A percentile compares a stretch with the other conserved stretches of the same genome.
phyloP scores from a whole-genome alignment of 2,797 vertebrate species.

The Aratinga solstitialis region DNA sequence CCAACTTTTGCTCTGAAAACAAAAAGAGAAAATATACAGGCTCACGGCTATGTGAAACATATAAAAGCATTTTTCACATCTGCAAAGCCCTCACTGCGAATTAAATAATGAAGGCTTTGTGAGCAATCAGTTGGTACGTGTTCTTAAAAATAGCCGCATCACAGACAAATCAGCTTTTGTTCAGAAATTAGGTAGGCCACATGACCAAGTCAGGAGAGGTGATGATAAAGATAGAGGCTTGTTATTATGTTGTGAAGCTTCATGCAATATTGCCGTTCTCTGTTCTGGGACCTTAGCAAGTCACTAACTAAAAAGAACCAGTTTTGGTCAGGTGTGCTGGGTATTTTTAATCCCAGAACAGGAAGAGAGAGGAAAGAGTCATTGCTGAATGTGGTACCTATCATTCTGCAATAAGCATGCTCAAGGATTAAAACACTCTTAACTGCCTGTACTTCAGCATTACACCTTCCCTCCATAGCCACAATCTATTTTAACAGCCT shows the following conservation, averaged over 20 bases:
- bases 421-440: neutral
- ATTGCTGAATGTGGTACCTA: neutral
- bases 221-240: conserved; percentile 5
- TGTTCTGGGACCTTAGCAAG: neutral
- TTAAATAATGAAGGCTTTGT: conserved; percentile 55
- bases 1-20: conserved; percentile 10
- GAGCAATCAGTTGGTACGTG: neutral
- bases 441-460: neutral
- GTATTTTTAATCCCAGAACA: neutral
- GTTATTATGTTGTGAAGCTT: neutral
- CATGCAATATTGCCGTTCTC: neutral
- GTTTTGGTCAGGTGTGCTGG: neutral
- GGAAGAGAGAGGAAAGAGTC: neutral
- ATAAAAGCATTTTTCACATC: conserved; percentile 33
- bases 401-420: neutral
- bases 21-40: conserved; percentile 13
- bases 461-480: neutral
- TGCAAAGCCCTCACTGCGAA: neutral
- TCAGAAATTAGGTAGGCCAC: neutral
- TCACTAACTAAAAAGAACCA: neutral
- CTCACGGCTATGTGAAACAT: neutral
- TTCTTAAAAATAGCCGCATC: conserved; percentile 56
- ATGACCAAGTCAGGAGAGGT: conserved; percentile 28
- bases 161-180: conserved; percentile 42
- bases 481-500: neutral